A percentile compares a stretch with the other conserved stretches of the same genome.
phyloP scores from a whole-genome alignment of 2,113 vertebrate genomes.

The Heterotis niloticus region DNA sequence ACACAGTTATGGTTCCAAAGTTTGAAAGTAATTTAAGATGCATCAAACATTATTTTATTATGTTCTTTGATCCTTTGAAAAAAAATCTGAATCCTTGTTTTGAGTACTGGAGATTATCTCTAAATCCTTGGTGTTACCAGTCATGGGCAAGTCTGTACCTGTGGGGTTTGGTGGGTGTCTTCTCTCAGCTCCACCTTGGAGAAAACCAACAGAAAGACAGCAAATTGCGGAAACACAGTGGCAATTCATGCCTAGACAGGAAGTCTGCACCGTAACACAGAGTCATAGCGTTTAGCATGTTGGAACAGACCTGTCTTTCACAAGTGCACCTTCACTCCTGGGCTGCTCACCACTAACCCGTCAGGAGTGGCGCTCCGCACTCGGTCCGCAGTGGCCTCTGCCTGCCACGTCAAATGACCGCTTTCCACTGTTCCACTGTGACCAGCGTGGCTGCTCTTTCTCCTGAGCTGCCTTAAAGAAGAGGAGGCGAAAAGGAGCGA shows the following conservation, averaged over 20 bases:
- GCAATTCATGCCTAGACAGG: slow-evolving; percentile 45
- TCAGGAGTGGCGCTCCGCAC: not conserved
- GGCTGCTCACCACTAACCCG: slow-evolving; percentile 47
- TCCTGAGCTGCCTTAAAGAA: slow-evolving; percentile 33
- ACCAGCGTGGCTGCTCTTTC: slow-evolving; percentile 43
- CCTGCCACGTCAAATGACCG: slow-evolving; percentile 60
- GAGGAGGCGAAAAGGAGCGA: slow-evolving; percentile 15
- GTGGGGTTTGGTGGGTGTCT: not conserved
- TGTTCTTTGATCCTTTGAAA: too few species aligned
- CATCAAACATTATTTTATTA: not conserved
- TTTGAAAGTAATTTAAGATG: not conserved
- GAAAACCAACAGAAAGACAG: slow-evolving; percentile 44
- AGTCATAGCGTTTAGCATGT: slow-evolving; percentile 47
- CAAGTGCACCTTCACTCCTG: slow-evolving; percentile 51
- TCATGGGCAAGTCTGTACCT: slow-evolving; percentile 21
- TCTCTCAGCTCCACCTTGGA: slow-evolving; percentile 43
- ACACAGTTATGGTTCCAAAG: not conserved
- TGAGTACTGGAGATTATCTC: not conserved
- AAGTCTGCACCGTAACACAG: slow-evolving; percentile 39
- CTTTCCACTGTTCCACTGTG: slow-evolving; percentile 44
- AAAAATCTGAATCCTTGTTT: not conserved
- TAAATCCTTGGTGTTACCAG: not conserved
- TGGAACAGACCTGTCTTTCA: slow-evolving; percentile 65
- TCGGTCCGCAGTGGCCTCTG: slow-evolving; percentile 30
- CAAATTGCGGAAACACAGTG: slow-evolving; percentile 45